These are phyloP conservation scores for Parascotia fuliginaria DNA, from an alignment of 2,888 invertebrate species.

Conservation along the genomic window DNA sequence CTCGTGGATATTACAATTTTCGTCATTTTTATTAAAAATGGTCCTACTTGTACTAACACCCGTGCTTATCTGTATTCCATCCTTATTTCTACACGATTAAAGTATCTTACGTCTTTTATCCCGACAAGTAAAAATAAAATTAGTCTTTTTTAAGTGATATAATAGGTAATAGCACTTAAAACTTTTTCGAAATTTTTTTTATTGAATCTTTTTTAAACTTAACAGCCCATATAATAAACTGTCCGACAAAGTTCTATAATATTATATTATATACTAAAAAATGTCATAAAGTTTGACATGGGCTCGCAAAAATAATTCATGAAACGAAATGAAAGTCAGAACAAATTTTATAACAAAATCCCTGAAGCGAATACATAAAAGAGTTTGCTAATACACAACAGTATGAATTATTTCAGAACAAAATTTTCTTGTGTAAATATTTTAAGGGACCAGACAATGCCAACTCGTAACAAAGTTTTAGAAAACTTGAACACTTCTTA, in stretches of 20 bases:
- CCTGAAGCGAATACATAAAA: constrained; percentile 40
- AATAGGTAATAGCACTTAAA: neutral
- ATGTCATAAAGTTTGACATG: constrained; percentile 26
- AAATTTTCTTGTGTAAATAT: constrained; percentile 34
- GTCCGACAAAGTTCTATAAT: constrained; percentile 1
- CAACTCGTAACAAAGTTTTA: constrained; percentile 37
- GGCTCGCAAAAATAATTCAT: constrained; percentile 24
- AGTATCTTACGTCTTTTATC: constrained; percentile 19
- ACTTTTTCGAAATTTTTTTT: too few relatives aligned
- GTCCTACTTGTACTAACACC: constrained; percentile 25
- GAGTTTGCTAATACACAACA: constrained; percentile 40
- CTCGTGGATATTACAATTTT: constrained; percentile 45
- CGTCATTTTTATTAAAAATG: constrained; percentile 40
- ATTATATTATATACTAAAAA: constrained; percentile 15
- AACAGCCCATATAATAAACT: neutral
- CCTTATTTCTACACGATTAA: constrained; percentile 30
- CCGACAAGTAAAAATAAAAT: neutral
- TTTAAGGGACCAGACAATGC: constrained; percentile 38
- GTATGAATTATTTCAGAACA: constrained; percentile 34
- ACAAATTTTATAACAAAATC: constrained; percentile 40
- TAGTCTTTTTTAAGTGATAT: neutral
- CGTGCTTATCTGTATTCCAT: constrained; percentile 37
- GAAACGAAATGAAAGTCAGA: constrained; percentile 33
- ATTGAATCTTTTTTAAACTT: neutral
- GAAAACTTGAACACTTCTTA: constrained; percentile 45